Percentiles rank a stretch among this genome's conserved stretches.
phyloP scores from a whole-genome alignment of 2,888 invertebrate species.

The Lochmaea capreae region DNA sequence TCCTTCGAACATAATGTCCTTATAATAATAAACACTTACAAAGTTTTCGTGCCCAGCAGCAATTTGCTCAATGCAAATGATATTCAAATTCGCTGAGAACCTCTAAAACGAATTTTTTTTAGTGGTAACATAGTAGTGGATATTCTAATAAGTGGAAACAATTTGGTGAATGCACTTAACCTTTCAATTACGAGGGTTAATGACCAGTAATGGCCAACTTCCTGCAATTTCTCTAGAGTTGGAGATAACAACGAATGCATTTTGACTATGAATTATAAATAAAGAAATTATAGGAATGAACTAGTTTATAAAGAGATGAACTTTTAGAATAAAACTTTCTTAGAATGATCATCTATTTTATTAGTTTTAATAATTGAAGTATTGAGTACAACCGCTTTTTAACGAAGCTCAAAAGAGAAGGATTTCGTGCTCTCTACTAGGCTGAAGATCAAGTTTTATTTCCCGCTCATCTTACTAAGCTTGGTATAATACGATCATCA shows the following conservation, averaged over 20 bases:
- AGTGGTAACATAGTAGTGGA: not conserved
- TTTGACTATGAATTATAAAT: slow-evolving; percentile 38
- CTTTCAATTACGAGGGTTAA: slow-evolving; percentile 47
- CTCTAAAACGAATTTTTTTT: slow-evolving; percentile 13
- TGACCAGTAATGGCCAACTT: slow-evolving; percentile 45
- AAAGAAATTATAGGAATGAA: slow-evolving; percentile 11
- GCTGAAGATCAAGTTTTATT: too few species aligned
- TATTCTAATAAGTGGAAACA: slow-evolving; percentile 35
- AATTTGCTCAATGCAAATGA: slow-evolving; percentile 6
- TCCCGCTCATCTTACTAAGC: too few species aligned
- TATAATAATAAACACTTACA: not conserved
- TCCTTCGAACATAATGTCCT: not conserved
- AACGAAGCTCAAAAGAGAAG: too few species aligned
- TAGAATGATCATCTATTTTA: not conserved
- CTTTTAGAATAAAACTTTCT: not conserved
- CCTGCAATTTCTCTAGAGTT: slow-evolving; percentile 45
- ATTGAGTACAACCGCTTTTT: not conserved
- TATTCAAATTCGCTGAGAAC: slow-evolving; percentile 1
- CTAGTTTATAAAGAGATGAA: not conserved
- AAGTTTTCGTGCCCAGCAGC: not conserved
- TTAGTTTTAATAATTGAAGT: too few species aligned
- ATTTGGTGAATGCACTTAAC: slow-evolving; percentile 43
- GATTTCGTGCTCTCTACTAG: too few species aligned
- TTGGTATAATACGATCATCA: too few species aligned
- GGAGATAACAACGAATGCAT: slow-evolving; percentile 39